Conservation (phyloP, 2,888 invertebrate genomes). For the Drosophila mayaguana region DNA sequence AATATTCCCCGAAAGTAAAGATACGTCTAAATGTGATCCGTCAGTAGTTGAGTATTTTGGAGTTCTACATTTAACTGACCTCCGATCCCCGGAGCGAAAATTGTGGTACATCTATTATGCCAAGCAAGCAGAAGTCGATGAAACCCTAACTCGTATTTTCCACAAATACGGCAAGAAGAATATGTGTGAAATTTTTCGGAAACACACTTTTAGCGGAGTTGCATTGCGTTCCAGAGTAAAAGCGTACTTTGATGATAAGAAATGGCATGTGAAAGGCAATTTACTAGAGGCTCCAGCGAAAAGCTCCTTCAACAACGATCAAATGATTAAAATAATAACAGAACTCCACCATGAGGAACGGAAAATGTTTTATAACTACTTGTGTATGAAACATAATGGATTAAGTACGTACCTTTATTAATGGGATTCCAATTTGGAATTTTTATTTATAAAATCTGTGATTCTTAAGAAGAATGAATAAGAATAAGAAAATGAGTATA, state of each 20-base stretch:
- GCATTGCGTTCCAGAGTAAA: constrained; percentile 57
- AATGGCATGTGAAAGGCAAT: constrained; percentile 60
- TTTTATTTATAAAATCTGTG: constrained; percentile 22
- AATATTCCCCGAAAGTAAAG: constrained; percentile 30
- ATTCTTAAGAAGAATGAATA: too few relatives aligned
- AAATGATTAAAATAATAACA: constrained; percentile 39
- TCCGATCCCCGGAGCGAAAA: constrained; percentile 56
- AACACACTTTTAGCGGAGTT: constrained; percentile 56
- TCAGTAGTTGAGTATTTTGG: constrained; percentile 59
- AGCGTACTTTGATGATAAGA: constrained; percentile 48
- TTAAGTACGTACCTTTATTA: background rate
- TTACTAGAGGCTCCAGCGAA: constrained; percentile 65
- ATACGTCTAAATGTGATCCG: constrained; percentile 31
- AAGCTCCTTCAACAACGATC: constrained; percentile 55
- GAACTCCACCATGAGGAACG: constrained; percentile 54
- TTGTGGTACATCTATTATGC: constrained; percentile 65
- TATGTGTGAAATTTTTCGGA: constrained; percentile 62
- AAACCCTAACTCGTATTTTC: constrained; percentile 53
- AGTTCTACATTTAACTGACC: constrained; percentile 55
- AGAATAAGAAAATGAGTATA: too few relatives aligned
- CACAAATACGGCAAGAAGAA: constrained; percentile 72
- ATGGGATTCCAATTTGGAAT: background rate
- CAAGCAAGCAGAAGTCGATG: constrained; percentile 54
- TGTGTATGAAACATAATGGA: constrained; percentile 34
- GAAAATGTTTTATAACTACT: constrained; percentile 52